A percentile compares a stretch with the other conserved stretches of the same genome.
phyloP scores from a whole-genome alignment of 53 echinoderm and acorn worm genomes.

The Paracentrotus lividus region DNA sequence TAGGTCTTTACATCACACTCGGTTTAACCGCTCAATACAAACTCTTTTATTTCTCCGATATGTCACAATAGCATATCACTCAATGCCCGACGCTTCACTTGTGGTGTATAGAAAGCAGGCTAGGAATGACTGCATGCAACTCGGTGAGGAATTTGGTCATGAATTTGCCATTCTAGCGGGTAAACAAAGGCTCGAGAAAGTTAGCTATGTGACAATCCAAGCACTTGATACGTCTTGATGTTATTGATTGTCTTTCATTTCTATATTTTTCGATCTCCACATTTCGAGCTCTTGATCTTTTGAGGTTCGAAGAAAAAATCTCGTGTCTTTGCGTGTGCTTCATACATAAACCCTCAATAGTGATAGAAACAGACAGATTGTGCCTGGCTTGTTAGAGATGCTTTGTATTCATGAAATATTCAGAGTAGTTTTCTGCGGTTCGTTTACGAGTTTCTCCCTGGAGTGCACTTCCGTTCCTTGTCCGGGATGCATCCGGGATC shows the following conservation, averaged over 20 bases:
- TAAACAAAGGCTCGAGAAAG: background rate
- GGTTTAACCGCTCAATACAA: background rate
- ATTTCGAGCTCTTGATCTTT: background rate
- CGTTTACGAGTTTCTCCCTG: background rate
- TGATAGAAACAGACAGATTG: slow-evolving; percentile 1
- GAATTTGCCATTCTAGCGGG: background rate
- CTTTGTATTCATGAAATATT: background rate
- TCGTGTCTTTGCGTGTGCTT: background rate
- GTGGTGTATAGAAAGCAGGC: background rate
- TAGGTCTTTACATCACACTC: background rate
- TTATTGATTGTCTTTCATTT: background rate
- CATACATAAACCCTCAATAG: background rate
- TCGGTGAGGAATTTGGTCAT: background rate
- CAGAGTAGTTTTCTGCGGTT: background rate
- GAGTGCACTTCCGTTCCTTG: background rate
- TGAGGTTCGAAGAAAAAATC: background rate
- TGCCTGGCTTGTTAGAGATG: background rate
- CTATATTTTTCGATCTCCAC: no score
- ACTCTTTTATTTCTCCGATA: background rate
- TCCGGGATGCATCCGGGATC: background rate
- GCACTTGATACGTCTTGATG: background rate
- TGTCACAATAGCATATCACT: background rate
- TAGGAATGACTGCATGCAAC: background rate
- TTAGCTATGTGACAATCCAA: background rate
- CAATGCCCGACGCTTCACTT: background rate